Percentiles rank a stretch among this genome's conserved stretches.
Conservation (phyloP, 2,113 vertebrate genomes). For the Hypomesus transpacificus region DNA sequence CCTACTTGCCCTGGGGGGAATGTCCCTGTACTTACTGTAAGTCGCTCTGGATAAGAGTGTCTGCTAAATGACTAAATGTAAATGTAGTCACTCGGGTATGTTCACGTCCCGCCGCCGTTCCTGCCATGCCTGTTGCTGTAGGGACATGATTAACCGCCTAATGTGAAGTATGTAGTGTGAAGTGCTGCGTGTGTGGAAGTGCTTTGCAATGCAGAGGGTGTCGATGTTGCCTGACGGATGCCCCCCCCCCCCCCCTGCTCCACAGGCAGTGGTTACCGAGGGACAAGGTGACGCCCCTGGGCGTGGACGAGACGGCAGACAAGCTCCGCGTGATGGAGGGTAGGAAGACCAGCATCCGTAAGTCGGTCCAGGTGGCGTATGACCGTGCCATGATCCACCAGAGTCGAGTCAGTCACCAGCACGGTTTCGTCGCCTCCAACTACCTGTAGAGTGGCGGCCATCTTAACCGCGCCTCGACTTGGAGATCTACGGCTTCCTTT, state of each 20-base stretch:
- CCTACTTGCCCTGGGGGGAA: no score
- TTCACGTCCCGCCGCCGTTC: no score
- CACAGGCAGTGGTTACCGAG: conserved; percentile 94
- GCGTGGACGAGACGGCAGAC: conserved; percentile 90
- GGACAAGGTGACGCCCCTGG: conserved; percentile 88
- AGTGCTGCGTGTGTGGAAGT: not conserved
- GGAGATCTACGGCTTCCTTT: no score
- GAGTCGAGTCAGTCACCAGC: conserved; percentile 85
- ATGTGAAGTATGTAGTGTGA: no score
- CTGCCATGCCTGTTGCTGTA: no score
- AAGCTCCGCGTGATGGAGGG: conserved; percentile 96
- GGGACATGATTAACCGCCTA: no score
- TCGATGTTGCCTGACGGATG: no score
- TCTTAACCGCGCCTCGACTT: not conserved
- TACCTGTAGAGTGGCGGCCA: conserved; percentile 75
- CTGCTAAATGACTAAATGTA: no score
- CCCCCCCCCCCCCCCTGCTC: not conserved
- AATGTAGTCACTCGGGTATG: no score
- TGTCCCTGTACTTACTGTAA: no score
- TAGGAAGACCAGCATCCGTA: conserved; percentile 94
- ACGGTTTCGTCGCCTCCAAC: conserved; percentile 81
- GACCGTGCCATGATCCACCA: conserved; percentile 93
- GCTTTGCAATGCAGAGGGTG: not conserved
- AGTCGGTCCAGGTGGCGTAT: conserved; percentile 96
- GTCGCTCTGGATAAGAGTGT: no score